These are phyloP conservation scores for Xenopus tropicalis DNA, from an alignment of 2,113 vertebrate species.

Conservation along the genomic window DNA sequence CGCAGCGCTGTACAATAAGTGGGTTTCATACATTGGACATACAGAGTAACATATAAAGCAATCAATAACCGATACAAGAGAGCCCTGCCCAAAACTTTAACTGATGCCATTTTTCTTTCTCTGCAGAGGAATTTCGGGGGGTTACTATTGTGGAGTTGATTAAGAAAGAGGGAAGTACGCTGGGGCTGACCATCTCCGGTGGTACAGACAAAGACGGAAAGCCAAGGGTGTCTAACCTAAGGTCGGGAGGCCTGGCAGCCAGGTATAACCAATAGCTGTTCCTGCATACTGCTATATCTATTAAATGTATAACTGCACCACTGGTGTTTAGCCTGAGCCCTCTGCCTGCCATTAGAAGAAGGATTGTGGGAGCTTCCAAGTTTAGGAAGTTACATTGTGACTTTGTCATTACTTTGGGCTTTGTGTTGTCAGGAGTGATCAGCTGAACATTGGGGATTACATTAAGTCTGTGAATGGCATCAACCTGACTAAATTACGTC, in stretches of 20 bases:
- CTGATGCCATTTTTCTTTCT: not conserved
- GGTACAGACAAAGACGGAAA: constrained; percentile 96
- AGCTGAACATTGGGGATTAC: constrained; percentile 92
- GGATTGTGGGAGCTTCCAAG: too few species aligned
- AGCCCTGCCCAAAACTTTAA: too few species aligned
- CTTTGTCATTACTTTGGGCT: too few species aligned
- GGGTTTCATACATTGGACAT: too few species aligned
- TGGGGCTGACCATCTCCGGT: constrained; percentile 94
- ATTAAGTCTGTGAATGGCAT: constrained; percentile 96
- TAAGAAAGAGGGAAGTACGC: constrained; percentile 92
- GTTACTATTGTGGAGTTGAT: constrained; percentile 91
- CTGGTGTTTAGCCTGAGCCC: not conserved
- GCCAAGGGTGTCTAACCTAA: constrained; percentile 90
- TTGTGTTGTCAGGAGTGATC: constrained; percentile 80
- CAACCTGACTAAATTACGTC: constrained; percentile 87
- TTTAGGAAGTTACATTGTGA: too few species aligned
- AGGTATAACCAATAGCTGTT: constrained; percentile 69
- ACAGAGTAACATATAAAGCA: too few species aligned
- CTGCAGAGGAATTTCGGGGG: constrained; percentile 86
- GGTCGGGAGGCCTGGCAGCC: constrained; percentile 89
- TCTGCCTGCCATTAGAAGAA: not conserved
- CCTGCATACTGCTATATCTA: too few species aligned
- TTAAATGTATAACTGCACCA: not conserved
- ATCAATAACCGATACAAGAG: too few species aligned
- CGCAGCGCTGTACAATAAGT: too few species aligned